A percentile compares a stretch with the other conserved stretches of the same genome.
These are phyloP conservation scores for Micrasema longulum DNA, from an alignment of 1,140 invertebrate genomes.

Conservation along the genomic window DNA sequence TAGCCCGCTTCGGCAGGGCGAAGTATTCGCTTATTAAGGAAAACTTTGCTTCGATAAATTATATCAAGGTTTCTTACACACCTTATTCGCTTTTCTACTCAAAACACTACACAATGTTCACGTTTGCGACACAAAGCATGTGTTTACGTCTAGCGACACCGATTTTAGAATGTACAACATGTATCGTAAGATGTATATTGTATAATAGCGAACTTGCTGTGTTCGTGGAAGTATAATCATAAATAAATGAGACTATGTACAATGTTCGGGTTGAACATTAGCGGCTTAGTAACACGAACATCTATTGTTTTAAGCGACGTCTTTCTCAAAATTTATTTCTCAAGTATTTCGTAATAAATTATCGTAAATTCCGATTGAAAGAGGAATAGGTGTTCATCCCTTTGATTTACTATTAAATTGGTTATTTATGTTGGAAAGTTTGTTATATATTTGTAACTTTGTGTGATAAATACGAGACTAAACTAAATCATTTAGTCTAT, in stretches of 20 bases:
- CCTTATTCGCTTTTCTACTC: conserved; percentile 26
- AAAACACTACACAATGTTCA: conserved; percentile 7
- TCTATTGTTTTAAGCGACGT: conserved; percentile 39
- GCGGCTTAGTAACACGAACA: conserved; percentile 38
- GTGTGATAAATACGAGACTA: too few relatives aligned
- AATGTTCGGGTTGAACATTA: conserved; percentile 30
- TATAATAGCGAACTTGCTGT: background rate
- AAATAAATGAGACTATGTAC: conserved; percentile 41
- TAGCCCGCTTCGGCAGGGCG: conserved; percentile 2
- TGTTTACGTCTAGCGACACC: conserved; percentile 45
- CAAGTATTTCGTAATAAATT: conserved; percentile 17
- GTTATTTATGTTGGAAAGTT: conserved; percentile 25
- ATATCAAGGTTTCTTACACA: conserved; percentile 32
- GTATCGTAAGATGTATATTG: conserved; percentile 2
- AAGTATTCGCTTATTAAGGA: background rate
- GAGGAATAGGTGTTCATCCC: conserved; percentile 25
- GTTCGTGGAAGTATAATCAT: conserved; percentile 37
- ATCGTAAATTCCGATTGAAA: conserved; percentile 34
- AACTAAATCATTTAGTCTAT: too few relatives aligned
- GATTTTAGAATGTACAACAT: conserved; percentile 3
- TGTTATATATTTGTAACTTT: conserved; percentile 10
- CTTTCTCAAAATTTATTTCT: conserved; percentile 34
- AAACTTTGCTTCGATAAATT: conserved; percentile 42
- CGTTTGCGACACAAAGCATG: conserved; percentile 43
- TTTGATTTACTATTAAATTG: conserved; percentile 30